Evolutionary conservation across 2,113 vertebrate genomes (phyloP).

Genomic region (Brachyhypopomus gauderio): DNA sequence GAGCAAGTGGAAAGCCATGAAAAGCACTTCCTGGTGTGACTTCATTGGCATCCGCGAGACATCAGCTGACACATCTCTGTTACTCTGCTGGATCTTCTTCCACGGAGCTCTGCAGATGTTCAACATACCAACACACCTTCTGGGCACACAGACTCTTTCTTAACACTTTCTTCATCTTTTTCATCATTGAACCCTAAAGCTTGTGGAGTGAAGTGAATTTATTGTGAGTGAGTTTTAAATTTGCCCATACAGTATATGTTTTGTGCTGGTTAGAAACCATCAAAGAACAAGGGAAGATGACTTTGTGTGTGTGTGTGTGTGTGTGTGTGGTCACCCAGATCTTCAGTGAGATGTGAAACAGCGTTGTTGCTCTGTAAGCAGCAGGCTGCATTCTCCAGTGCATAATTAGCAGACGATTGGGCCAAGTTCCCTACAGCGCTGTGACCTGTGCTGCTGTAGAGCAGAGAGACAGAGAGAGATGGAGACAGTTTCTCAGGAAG

Average conservation of each 20-base stretch:
- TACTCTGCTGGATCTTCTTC: constrained; percentile 78
- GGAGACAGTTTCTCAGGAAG: neutral
- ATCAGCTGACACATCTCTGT: constrained; percentile 73
- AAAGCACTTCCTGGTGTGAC: constrained; percentile 81
- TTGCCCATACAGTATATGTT: neutral
- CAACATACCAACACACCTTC: constrained; percentile 62
- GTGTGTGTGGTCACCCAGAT: constrained; percentile 50
- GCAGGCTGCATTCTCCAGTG: constrained; percentile 63
- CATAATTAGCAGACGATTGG: constrained; percentile 75
- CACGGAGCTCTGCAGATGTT: constrained; percentile 69
- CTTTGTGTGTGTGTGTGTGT: neutral
- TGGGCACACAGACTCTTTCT: neutral
- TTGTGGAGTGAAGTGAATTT: neutral
- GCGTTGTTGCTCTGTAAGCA: constrained; percentile 63
- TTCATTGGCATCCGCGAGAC: constrained; percentile 75
- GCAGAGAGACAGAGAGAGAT: neutral
- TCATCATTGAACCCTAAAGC: neutral
- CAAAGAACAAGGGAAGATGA: neutral
- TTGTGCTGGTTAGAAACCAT: neutral
- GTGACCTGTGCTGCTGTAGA: constrained; percentile 67
- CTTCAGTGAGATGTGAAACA: constrained; percentile 71
- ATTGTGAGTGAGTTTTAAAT: neutral
- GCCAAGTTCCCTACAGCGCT: constrained; percentile 72
- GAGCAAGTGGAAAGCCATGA: constrained; percentile 81
- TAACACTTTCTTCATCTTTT: neutral